phyloP scores from a whole-genome alignment of 2,113 vertebrate genomes.

The Ivindomyrus marchei region DNA sequence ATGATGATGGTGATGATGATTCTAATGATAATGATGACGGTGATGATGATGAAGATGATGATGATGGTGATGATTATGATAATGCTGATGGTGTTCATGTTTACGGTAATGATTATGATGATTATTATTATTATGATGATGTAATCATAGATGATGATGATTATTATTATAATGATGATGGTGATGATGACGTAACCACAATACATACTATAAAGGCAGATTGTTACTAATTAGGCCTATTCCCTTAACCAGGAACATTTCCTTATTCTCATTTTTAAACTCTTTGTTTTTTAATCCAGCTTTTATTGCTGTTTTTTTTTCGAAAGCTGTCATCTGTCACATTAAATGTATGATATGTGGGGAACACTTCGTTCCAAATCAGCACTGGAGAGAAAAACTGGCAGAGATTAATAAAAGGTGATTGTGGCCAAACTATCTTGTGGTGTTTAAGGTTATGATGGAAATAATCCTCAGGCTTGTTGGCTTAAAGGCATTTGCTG shows the following conservation, averaged over 20 bases:
- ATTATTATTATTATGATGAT: no score
- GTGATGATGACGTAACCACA: background rate
- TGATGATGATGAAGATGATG: background rate
- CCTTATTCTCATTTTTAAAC: background rate
- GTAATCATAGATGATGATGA: background rate
- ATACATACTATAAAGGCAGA: background rate
- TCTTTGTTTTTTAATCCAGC: background rate
- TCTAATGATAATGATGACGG: background rate
- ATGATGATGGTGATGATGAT: background rate
- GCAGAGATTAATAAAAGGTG: background rate
- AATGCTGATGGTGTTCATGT: no score
- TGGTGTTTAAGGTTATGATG: background rate
- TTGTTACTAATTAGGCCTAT: background rate
- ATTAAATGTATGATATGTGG: background rate
- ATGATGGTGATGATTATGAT: no score
- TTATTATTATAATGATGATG: background rate
- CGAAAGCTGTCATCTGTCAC: background rate
- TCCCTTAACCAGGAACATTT: background rate
- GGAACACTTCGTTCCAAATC: background rate
- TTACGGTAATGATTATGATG: no score
- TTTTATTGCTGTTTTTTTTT: background rate
- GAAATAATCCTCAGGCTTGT: background rate
- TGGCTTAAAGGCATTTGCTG: background rate
- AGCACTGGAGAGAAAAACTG: background rate
- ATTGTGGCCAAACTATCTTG: background rate